Evolutionary conservation across 2,888 invertebrate species (phyloP), one percentile per base, ranked within the genome.

Genomic region (Dolichomitus sp.): DNA sequence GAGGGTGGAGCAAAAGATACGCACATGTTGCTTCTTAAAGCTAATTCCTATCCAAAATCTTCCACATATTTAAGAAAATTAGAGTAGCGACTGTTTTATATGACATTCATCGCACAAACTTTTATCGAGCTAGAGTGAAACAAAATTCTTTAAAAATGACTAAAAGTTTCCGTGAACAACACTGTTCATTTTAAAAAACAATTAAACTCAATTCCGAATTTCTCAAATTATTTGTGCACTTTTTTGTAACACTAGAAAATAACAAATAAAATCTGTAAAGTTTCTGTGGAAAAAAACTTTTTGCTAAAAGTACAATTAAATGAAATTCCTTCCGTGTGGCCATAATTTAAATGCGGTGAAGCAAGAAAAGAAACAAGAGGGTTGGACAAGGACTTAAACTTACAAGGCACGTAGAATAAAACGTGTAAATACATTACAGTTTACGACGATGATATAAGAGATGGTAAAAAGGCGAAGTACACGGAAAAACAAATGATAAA

Each of bases 1-100:
- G 75, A 85, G 85, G 83, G 72, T 70, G 76, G 63, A 85, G 74
- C 81, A 70, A 77, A 80, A 78, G 72, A 80, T 83, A 66, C 23
- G 59, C 59, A 66, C 54, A 66, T 66, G 30, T 57, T n/a, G 14
- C n/a, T 27, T 3, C 54, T 12, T 5, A 5, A 54, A 11, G 23
- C 7, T 3, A 33, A 37, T 37, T 30, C 17, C 4, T n/a, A 7
- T 33, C 33, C 57, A 37, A n/a, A 33, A 59, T 33, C 11, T 59
- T 9, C 30, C 54, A 37, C 5, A 37, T 37, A 37, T 7, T 7
- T 7, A 2, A 37, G 23, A 23, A 23, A 23, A 23, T 23, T 23
- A 23, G 23, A 1, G 2, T 23, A 1, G 23, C 2, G 23, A 23
- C 23, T 23, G 23, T 1, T 23, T 23, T 23, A 23, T 23, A 2